Percentiles rank a stretch among this genome's conserved stretches.
phyloP scores from a whole-genome alignment of 1,140 invertebrate genomes.

The Drosophila santomea region DNA sequence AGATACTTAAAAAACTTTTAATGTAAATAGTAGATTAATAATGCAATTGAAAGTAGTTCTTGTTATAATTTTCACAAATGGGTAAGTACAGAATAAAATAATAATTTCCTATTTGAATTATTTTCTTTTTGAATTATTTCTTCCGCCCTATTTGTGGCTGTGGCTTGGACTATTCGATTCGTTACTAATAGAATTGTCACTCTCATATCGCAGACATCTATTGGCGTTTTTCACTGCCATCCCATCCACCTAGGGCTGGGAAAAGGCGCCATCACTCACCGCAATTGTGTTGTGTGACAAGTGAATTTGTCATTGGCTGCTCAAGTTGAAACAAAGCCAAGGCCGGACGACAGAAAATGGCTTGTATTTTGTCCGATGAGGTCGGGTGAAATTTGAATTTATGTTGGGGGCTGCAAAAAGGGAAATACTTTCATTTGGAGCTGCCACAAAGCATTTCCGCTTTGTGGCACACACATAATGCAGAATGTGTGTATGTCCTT shows the following conservation, averaged over 20 bases:
- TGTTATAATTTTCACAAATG: too few relatives aligned
- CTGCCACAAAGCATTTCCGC: conserved; percentile 65
- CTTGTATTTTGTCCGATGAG: conserved; percentile 20
- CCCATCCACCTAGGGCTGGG: neutral
- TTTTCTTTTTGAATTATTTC: neutral
- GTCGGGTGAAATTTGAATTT: conserved; percentile 51
- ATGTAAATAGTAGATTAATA: too few relatives aligned
- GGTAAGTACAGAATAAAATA: too few relatives aligned
- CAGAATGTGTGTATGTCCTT: conserved; percentile 15
- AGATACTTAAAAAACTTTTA: too few relatives aligned
- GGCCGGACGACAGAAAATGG: conserved; percentile 56
- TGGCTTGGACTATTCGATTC: conserved; percentile 58
- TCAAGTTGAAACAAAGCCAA: conserved; percentile 74
- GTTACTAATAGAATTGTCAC: conserved; percentile 79
- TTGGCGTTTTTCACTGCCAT: conserved; percentile 19
- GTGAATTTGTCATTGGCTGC: conserved; percentile 73
- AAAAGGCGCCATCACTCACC: conserved; percentile 48
- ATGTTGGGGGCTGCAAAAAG: conserved; percentile 18
- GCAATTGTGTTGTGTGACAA: conserved; percentile 79
- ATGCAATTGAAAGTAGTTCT: too few relatives aligned
- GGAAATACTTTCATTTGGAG: conserved; percentile 51
- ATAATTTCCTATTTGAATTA: neutral
- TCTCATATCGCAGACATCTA: conserved; percentile 69
- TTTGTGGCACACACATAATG: conserved; percentile 55
- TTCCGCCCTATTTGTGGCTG: neutral